These are phyloP conservation scores for Electrophaes corylata DNA, from an alignment of 2,888 invertebrate species.

Conservation along the genomic window DNA sequence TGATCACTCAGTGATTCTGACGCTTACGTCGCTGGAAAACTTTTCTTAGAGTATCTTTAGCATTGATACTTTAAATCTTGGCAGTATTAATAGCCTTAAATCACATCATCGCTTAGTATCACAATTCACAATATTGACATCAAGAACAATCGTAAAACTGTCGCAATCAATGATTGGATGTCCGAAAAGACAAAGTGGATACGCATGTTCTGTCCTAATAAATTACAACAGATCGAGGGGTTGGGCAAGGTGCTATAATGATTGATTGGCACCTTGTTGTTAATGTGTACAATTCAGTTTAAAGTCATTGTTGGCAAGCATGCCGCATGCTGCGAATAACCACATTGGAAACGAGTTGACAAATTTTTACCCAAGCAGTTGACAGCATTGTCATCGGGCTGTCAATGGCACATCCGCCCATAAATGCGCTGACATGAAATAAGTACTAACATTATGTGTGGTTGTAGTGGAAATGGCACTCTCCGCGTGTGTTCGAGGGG, in stretches of 20 bases:
- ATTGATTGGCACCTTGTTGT: constrained; percentile 68
- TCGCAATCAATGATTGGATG: constrained; percentile 49
- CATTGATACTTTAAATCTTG: constrained; percentile 21
- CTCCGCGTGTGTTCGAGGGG: constrained; percentile 11
- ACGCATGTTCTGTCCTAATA: constrained; percentile 58
- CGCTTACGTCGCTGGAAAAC: constrained; percentile 15
- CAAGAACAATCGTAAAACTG: constrained; percentile 45
- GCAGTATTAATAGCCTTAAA: constrained; percentile 16
- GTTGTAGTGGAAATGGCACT: constrained; percentile 23
- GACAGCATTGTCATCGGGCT: constrained; percentile 39
- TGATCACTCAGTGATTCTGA: constrained; percentile 27
- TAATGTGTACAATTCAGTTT: constrained; percentile 60
- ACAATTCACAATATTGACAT: constrained; percentile 43
- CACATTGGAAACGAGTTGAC: constrained; percentile 61
- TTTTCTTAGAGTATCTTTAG: constrained; percentile 14
- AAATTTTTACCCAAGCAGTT: constrained; percentile 50
- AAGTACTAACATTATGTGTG: constrained; percentile 5
- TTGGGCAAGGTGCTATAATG: constrained; percentile 63
- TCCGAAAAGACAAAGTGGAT: constrained; percentile 50
- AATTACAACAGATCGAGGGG: constrained; percentile 63
- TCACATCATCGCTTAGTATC: constrained; percentile 30
- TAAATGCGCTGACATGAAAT: constrained; percentile 14
- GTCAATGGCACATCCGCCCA: constrained; percentile 26
- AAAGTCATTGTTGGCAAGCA: constrained; percentile 65
- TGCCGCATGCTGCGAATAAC: constrained; percentile 44